Evolutionary conservation across 2,797 vertebrate species (phyloP), one percentile per base, ranked within the genome.

Genomic region (Brotula barbata): DNA sequence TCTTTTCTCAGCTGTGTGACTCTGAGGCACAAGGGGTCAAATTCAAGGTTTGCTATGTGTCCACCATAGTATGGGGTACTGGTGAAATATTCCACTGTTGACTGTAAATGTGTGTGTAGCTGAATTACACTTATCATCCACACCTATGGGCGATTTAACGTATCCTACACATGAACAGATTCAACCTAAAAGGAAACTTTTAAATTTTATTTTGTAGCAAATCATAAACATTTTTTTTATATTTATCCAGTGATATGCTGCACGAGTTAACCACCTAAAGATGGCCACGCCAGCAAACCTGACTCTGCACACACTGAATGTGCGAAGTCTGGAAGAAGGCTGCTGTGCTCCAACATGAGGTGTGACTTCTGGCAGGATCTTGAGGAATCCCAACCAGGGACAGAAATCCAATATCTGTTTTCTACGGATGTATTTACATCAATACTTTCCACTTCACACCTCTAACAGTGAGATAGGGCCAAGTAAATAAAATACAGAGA

Each of bases 381-480:
- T 79, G 85, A 71, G 67, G 61, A 87, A 85, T 83, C 77, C 43
- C 52, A 52, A 48, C 49, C 48, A 37, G 15, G 19, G 57, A 16
- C 10, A 51, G 20, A 39, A 16, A 48, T 49, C 45, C 16, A 43
- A 58, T 16, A 41, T 28, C 20, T n/a, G 37, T 21, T 7, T 39
- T 36, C 19, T 3, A 16, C 47, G 46, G 5, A 11, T 15, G 5
- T 39, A 14, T 39, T 15, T n/a, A 39, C 37, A 39, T 2, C 3
- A 39, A 39, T n/a, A 39, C 13, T 33, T 33, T 33, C 31, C 2
- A 33, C 9, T 33, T 6, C 6, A 6, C 31, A 33, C 31, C 31
- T 33, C 11, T 2, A n/a, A 5, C 15, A 15, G 31, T 33, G 6
- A 33, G 13, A 39, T 39, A 6, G 9, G 7, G 31, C 13, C 3